Percentiles rank a stretch among this genome's conserved stretches.
Conservation (phyloP, 2,113 vertebrate genomes). For the Dasyornis broadbenti region DNA sequence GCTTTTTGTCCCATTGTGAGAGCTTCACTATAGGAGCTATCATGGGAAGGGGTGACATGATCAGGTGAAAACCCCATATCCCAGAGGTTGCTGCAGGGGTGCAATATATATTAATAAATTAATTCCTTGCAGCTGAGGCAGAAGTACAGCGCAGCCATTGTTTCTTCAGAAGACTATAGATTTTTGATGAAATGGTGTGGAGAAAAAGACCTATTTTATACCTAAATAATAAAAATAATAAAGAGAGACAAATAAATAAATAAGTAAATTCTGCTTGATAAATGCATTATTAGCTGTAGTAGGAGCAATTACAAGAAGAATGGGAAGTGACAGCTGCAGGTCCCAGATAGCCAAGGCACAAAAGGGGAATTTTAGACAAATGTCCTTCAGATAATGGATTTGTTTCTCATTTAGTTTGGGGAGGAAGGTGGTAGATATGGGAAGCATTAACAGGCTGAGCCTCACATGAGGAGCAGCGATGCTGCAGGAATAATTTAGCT, state of each 20-base stretch:
- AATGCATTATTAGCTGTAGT: conserved; percentile 60
- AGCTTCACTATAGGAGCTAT: conserved; percentile 2
- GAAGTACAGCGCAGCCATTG: background rate
- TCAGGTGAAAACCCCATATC: background rate
- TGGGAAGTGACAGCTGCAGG: conserved; percentile 64
- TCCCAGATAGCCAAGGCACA: conserved; percentile 64
- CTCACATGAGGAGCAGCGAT: background rate
- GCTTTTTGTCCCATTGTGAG: conserved; percentile 30
- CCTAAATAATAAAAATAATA: conserved; percentile 47
- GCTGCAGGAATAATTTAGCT: background rate
- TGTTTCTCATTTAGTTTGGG: conserved; percentile 28
- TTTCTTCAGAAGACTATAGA: background rate
- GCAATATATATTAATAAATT: background rate
- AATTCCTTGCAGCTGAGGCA: background rate
- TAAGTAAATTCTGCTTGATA: conserved; percentile 41
- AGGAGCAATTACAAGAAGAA: conserved; percentile 69
- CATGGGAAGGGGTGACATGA: background rate
- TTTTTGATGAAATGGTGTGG: background rate
- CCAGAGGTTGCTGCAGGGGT: background rate
- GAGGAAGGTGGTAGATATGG: background rate
- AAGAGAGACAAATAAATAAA: conserved; percentile 48
- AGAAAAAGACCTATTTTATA: background rate
- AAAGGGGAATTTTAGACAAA: conserved; percentile 59
- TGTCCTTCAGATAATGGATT: conserved; percentile 55
- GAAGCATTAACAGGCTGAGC: background rate